Evolutionary conservation across 2,888 invertebrate species (phyloP), one percentile per base, ranked within the genome.

Genomic region (Limnephilus auricula): DNA sequence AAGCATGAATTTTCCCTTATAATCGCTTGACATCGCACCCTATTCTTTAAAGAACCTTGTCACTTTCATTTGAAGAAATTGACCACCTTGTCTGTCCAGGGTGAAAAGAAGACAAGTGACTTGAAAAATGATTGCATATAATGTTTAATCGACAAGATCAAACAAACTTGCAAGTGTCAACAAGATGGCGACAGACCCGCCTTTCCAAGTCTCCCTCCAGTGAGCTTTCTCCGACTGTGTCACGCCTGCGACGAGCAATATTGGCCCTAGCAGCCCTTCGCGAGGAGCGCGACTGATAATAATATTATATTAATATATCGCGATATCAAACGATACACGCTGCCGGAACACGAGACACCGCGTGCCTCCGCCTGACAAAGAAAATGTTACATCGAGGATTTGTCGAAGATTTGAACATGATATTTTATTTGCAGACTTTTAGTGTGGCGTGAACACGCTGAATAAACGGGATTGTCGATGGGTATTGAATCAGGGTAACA

Each of bases 181-280:
- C 37, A 40, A 37, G 34, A 84, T 84, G 84, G 84, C 25, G n/a
- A 50, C 87, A 30, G 87, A 65, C 87, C 45, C 65, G 87, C 30
- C 87, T 13, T 15, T 50, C 87, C 6, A 13, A 0, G n/a, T 3
- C 79, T 3, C 32, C 15, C 80, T 80, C 30, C 80, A 2, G 80
- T 32, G 30, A 31, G 86, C 86, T 84, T 86, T 91, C 40, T 85
- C 89, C 85, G 91, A 82, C 91, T 90, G 90, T 91, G 92, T 92
- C 92, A 92, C 92, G 92, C 92, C 92, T 92, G 90, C 91, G 90
- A 91, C 90, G 79, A 91, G 90, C 92, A 92, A 91, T 92, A 92
- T 92, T 92, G 91, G 86, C 90, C 91, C 86, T 91, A 87, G 84
- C 91, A 89, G 32, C 90, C 91, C 91, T 85, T 40, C 89, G 40